Evolutionary conservation across 1,140 invertebrate species (phyloP).

Genomic region (Rhynchophorus ferrugineus): DNA sequence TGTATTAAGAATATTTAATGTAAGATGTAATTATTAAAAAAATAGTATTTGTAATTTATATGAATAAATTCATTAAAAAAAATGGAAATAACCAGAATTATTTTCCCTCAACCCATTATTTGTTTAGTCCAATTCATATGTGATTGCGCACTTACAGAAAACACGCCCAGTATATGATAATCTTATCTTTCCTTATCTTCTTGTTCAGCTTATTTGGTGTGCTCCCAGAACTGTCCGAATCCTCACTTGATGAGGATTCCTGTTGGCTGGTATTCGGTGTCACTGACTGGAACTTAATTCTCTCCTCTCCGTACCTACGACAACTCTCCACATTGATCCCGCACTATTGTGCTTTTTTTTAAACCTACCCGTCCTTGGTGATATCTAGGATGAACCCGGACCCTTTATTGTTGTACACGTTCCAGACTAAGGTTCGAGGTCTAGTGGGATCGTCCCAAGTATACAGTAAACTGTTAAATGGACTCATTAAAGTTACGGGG

Average conservation of each 20-base stretch:
- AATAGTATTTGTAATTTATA: too few species aligned
- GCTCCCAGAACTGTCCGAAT: slow-evolving; percentile 45
- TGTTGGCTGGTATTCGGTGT: slow-evolving; percentile 40
- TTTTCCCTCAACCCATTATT: too few species aligned
- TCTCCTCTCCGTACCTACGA: slow-evolving; percentile 58
- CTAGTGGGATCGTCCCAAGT: slow-evolving; percentile 81
- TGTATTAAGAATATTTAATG: too few species aligned
- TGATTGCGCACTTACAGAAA: slow-evolving; percentile 11
- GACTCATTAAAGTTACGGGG: slow-evolving; percentile 66
- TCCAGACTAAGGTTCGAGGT: slow-evolving; percentile 67
- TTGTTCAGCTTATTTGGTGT: slow-evolving; percentile 41
- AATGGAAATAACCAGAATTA: too few species aligned
- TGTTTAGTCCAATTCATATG: too few species aligned
- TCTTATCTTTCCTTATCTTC: slow-evolving; percentile 48
- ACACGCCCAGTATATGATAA: slow-evolving; percentile 67
- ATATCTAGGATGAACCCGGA: slow-evolving; percentile 64
- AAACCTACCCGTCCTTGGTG: slow-evolving; percentile 53
- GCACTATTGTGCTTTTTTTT: background rate
- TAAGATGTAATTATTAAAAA: too few species aligned
- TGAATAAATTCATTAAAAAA: too few species aligned
- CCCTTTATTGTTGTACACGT: slow-evolving; percentile 73
- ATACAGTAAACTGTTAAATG: slow-evolving; percentile 69
- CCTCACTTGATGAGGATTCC: slow-evolving; percentile 44
- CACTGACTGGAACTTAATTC: slow-evolving; percentile 59
- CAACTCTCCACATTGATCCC: background rate